Percentiles rank a stretch among this genome's conserved stretches.
Conservation (phyloP, 2,888 invertebrate genomes). For the Cheiracanthium punctorium region DNA sequence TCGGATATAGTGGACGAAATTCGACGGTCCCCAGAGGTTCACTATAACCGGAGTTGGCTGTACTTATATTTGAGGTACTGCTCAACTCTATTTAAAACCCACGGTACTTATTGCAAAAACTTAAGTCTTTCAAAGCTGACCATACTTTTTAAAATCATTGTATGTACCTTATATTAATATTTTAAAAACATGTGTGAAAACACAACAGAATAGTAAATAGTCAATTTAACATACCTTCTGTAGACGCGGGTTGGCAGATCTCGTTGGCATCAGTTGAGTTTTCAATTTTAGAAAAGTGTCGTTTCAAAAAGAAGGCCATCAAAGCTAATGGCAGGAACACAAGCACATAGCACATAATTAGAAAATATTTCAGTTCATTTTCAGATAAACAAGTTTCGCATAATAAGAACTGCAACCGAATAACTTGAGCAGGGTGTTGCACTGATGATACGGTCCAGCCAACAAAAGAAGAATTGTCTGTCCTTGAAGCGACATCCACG, state of each 20-base stretch:
- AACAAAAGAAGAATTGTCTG: background rate
- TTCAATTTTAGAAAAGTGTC: background rate
- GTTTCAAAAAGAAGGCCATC: background rate
- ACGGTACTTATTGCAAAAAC: no score
- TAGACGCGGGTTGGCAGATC: background rate
- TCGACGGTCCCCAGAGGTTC: no score
- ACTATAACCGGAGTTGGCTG: no score
- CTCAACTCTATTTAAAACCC: no score
- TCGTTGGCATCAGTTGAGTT: background rate
- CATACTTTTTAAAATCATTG: no score
- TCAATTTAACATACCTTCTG: background rate
- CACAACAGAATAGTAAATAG: no score
- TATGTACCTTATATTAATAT: no score
- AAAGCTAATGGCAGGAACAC: constrained; percentile 14
- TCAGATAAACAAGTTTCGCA: constrained; percentile 42
- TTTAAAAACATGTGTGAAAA: no score
- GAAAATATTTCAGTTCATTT: constrained; percentile 6
- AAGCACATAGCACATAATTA: constrained; percentile 26
- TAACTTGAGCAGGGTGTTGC: constrained; percentile 26
- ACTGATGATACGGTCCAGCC: constrained; percentile 25
- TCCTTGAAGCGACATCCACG: constrained; percentile 32
- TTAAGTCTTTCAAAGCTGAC: no score
- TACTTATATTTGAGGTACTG: no score
- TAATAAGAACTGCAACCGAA: constrained; percentile 37
- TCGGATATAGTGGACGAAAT: no score